Evolutionary conservation across 2,113 vertebrate genomes (phyloP), one percentile per base, ranked within the genome.

Genomic region (Tautogolabrus adspersus): DNA sequence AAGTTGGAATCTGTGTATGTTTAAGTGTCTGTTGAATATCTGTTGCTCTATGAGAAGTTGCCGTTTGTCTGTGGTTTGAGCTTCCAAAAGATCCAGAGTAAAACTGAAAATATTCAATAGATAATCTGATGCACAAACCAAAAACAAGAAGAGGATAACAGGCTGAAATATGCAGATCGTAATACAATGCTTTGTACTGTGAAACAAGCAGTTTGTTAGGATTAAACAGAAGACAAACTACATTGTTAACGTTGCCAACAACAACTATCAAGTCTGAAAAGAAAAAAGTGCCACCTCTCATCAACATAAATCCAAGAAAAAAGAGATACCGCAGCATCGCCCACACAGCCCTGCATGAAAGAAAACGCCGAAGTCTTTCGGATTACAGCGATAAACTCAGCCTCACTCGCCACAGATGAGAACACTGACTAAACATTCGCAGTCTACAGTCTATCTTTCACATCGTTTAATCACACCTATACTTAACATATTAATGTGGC

Each of bases 401-500:
- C 52, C 75, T 72, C 86, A 58, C 77, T 85, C 72, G 42, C 63
- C 58, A 54, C 75, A 69, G 69, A 87, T 64, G 77, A 71, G 84
- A 79, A 67, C 72, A 71, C 34, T 46, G 44, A 56, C 79, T 75
- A 58, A 81, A 76, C 77, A 77, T 67, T 72, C 5, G 26, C 57
- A 51, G 68, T 82, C 70, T 59, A 79, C 66, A 78, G 82, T 52
- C 49, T 58, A 70, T 73, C 77, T 60, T 83, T 84, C 82, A 81
- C 77, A 79, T 86, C 76, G 16, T 79, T 79, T 89, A 87, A 87
- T 88, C 87, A 81, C 83, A 76, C 79, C 79, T 77, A 78, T 84
- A 88, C 87, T 87, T 86, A 87, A 86, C 87, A 81, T 89, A 92
- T 92, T 92, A 91, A 92, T 91, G 82, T 87, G 82, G 85, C 71